These are phyloP conservation scores for Acrossocheilus wenchowensis DNA, from an alignment of 2,797 vertebrate species.

Conservation along the genomic window DNA sequence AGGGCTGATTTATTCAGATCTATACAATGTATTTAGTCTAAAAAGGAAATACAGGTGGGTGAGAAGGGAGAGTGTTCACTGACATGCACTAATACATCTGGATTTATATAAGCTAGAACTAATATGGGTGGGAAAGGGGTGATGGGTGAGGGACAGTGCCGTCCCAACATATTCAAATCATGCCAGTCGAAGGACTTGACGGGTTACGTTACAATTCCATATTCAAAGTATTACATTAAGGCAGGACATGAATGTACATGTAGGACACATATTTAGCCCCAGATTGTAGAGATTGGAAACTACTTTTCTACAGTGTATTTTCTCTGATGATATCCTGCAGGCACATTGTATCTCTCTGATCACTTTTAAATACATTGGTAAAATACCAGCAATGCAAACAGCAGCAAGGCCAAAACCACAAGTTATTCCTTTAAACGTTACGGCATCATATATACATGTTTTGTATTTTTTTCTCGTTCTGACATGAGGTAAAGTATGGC, in stretches of 20 bases:
- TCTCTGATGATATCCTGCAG: conserved; percentile 74
- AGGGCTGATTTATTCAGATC: conserved; percentile 48
- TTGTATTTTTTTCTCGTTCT: conserved; percentile 68
- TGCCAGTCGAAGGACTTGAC: conserved; percentile 60
- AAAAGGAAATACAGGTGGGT: conserved; percentile 10
- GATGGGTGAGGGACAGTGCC: neutral
- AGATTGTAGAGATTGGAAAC: conserved; percentile 60
- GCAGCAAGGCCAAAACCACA: conserved; percentile 87
- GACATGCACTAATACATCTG: conserved; percentile 59
- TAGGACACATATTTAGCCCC: conserved; percentile 61
- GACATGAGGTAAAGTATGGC: conserved; percentile 97
- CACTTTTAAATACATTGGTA: conserved; percentile 70
- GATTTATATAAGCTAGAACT: conserved; percentile 50
- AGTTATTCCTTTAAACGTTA: conserved; percentile 78
- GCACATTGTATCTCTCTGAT: conserved; percentile 74
- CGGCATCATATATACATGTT: conserved; percentile 67
- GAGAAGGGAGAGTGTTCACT: conserved; percentile 21
- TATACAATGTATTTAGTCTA: conserved; percentile 34
- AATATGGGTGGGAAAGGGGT: conserved; percentile 6
- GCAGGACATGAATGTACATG: conserved; percentile 64
- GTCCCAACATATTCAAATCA: conserved; percentile 58
- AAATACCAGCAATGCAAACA: conserved; percentile 84
- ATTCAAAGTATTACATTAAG: conserved; percentile 63
- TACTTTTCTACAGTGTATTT: conserved; percentile 67
- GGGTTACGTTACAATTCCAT: conserved; percentile 58